These are phyloP conservation scores for Litoditis marina DNA, from an alignment of 2,888 invertebrate species.

Conservation along the genomic window DNA sequence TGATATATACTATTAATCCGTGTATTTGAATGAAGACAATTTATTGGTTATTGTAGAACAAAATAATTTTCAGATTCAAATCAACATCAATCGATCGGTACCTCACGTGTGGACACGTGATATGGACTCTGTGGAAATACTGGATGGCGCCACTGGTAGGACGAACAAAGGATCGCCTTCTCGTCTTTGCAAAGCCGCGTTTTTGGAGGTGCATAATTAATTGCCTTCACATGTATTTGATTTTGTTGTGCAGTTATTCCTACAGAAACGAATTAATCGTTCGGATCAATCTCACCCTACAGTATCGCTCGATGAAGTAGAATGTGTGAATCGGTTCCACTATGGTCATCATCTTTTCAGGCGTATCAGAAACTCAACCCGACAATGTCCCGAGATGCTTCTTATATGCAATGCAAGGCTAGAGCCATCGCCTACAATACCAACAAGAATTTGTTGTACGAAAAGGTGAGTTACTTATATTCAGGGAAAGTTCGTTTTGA, in stretches of 20 bases:
- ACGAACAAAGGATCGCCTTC: constrained; percentile 21
- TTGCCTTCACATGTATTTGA: not conserved
- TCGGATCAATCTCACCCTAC: too few species aligned
- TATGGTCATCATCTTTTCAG: too few species aligned
- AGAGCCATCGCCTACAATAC: constrained; percentile 23
- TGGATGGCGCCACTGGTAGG: constrained; percentile 20
- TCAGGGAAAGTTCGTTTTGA: too few species aligned
- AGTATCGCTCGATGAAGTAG: too few species aligned
- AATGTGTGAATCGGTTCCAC: too few species aligned
- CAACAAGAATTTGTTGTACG: constrained; percentile 29
- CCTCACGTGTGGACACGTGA: not conserved
- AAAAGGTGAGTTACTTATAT: constrained; percentile 17
- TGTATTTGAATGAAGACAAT: too few species aligned
- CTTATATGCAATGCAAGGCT: constrained; percentile 24
- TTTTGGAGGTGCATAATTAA: constrained; percentile 16
- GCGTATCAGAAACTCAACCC: constrained; percentile 8
- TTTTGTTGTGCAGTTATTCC: not conserved
- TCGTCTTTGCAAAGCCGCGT: constrained; percentile 17
- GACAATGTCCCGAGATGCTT: not conserved
- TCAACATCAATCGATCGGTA: not conserved
- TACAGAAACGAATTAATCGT: too few species aligned
- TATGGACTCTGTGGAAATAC: constrained; percentile 9
- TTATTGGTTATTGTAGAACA: too few species aligned
- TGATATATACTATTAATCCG: not conserved
- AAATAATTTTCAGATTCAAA: not conserved